Evolutionary conservation across 1,140 invertebrate species (phyloP).

Genomic region (Ooceraea biroi): DNA sequence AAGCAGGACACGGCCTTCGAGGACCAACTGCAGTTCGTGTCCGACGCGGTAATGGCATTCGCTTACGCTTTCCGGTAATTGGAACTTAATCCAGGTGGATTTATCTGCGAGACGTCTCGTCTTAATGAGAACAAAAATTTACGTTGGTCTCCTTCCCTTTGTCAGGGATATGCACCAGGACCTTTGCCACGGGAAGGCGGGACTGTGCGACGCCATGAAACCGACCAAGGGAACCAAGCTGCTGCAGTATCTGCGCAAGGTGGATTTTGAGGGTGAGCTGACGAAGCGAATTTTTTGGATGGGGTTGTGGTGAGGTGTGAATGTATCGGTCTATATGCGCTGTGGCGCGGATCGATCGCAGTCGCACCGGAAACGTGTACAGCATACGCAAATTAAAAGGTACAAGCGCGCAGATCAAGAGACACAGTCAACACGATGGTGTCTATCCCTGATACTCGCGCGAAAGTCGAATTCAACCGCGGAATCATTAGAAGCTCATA

Average conservation of each 20-base stretch:
- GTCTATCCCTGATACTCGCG: too few species aligned
- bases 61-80: constrained; percentile 93
- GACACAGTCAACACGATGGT: constrained; percentile 24
- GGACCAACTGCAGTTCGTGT: constrained; percentile 96
- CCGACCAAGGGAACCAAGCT: constrained; percentile 94
- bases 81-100: background rate
- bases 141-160: constrained; percentile 9
- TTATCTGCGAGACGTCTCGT: too few species aligned
- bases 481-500: too few species aligned
- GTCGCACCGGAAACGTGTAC: constrained; percentile 41
- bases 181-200: constrained; percentile 90
- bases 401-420: too few species aligned
- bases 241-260: constrained; percentile 93
- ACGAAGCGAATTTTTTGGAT: constrained; percentile 11
- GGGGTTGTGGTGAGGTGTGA: constrained; percentile 13
- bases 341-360: background rate
- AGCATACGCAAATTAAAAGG: too few species aligned
- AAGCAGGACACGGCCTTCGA: constrained; percentile 93
- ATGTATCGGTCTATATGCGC: background rate
- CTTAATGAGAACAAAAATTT: background rate
- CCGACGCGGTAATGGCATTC: constrained; percentile 96
- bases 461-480: too few species aligned
- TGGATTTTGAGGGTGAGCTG: constrained; percentile 92
- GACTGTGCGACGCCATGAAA: constrained; percentile 95
- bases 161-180: constrained; percentile 93